Base-by-base conservation (phyloP, 2,888 invertebrate species). In the Julus scandinavius region DNA sequence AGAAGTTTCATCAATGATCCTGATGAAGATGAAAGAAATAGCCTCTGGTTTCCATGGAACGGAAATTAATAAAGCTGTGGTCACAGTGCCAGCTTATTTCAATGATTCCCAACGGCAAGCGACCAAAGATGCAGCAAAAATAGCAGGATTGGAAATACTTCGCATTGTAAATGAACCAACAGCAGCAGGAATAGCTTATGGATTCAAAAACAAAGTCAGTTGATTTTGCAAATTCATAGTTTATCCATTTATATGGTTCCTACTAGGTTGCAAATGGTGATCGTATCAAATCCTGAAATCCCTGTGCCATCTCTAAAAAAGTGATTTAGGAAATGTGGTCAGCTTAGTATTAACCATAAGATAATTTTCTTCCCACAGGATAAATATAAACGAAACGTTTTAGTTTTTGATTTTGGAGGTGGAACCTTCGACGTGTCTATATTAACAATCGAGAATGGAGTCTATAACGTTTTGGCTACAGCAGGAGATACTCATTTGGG, bases 391-490 rank as follows among this genome's bases (percentile, higher is more conserved):
- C 29, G n/a, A 40, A 99, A 99, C 92, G 98, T 99, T 38, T 94
- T 99, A 87, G 99, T 99, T 15, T 99, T 86, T 86, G 86, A 86
- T 40, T 49, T 38, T n/a, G 99, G 99, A 91, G 99, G 99, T 92
- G 99, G 99, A 93, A 99, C 99, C 90, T 99, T 99, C 92, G 99
- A 99, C 93, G 99, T 99, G 29, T 99, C 99, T 63, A 95, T 99
- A 40, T 94, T 99, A 88, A 99, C 99, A 90, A 99, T 99, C 92
- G 99, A 99, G 92, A 98, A 99, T 91, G 99, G 99, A 88, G 98
- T 99, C 7, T 99, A 99, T 92, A 99, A 99, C 94, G 87, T 87
- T 2, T 13, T 11, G 40, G 72, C 87, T 9, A 87, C 87, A 11
- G 29, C 72, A 15, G 87, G 87, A n/a, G 87, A 87, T 92, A 99